Evolutionary conservation across 64 coral and sea anemone genomes (phyloP).

Genomic region (Anthopleura sola): DNA sequence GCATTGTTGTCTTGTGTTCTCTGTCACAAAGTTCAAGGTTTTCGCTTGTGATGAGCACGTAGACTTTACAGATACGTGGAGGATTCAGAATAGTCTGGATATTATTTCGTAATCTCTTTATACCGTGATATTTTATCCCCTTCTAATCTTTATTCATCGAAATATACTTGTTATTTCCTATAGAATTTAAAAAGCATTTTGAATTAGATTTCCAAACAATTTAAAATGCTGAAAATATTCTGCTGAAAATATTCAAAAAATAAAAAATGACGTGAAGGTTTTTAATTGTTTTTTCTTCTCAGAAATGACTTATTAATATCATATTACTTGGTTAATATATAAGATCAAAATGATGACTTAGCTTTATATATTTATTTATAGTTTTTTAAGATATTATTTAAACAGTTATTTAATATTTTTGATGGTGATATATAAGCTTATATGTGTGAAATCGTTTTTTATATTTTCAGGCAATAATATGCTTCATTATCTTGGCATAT

Average conservation of each 20-base stretch:
- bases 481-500: conserved; percentile 87
- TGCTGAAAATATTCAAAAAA: background rate
- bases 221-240: background rate
- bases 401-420: background rate
- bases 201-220: background rate
- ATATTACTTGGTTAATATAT: background rate
- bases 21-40: background rate
- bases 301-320: background rate
- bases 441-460: background rate
- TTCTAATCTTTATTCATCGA: background rate
- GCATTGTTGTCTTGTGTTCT: background rate
- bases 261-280: background rate
- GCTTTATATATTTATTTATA: background rate
- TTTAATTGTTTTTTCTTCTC: background rate
- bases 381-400: background rate
- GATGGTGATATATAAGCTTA: background rate
- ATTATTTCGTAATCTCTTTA: background rate
- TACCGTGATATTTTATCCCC: background rate
- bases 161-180: background rate
- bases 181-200: background rate
- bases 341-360: background rate
- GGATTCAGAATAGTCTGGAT: no score
- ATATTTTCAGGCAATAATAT: conserved; percentile 77
- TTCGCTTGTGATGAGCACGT: background rate
- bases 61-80: background rate